These are phyloP conservation scores for Cossypha dichroa DNA, from an alignment of 2,797 vertebrate genomes.

Conservation along the genomic window DNA sequence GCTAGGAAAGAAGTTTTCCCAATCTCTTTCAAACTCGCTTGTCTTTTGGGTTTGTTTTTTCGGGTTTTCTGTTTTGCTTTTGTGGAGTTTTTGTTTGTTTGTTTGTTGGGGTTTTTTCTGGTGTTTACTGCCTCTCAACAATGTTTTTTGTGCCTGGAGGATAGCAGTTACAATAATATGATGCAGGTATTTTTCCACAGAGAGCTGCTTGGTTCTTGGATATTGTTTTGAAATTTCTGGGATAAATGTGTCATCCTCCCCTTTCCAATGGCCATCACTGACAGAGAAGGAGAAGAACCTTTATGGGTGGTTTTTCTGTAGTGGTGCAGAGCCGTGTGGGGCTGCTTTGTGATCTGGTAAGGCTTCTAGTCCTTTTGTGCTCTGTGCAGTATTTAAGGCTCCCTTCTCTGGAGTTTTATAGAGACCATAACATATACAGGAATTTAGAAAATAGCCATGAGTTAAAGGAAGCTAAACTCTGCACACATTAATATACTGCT, in stretches of 20 bases:
- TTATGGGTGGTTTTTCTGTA: background rate
- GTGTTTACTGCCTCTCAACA: background rate
- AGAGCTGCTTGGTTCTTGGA: background rate
- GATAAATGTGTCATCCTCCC: background rate
- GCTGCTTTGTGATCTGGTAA: background rate
- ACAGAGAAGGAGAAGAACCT: background rate
- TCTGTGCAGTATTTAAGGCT: background rate
- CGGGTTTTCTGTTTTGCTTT: background rate
- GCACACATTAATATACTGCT: background rate
- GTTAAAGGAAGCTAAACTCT: background rate
- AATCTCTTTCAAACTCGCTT: background rate
- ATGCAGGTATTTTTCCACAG: background rate
- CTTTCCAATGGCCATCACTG: background rate
- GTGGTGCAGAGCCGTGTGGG: background rate
- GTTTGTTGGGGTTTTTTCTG: rapidly evolving
- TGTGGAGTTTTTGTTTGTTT: background rate
- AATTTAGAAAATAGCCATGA: background rate
- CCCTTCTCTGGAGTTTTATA: background rate
- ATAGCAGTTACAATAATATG: background rate
- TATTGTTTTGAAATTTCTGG: background rate
- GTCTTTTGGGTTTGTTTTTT: background rate
- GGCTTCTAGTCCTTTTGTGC: background rate
- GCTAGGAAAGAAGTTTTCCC: background rate
- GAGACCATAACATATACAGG: background rate
- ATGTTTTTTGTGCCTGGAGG: background rate